These are phyloP conservation scores for Oriolus oriolus DNA, from an alignment of 2,113 vertebrate species.

Conservation along the genomic window DNA sequence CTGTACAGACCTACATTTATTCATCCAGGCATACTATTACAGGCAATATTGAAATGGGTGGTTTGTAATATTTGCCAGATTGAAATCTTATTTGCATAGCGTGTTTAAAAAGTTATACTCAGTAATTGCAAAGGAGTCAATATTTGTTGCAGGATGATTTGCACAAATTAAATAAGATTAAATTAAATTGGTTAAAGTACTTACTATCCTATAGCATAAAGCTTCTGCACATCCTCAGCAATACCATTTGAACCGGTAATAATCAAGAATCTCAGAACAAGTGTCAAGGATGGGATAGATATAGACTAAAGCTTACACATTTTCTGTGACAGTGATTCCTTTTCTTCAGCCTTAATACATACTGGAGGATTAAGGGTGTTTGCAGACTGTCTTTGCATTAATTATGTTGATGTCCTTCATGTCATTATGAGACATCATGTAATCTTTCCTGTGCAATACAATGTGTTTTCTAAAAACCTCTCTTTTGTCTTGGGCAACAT, in stretches of 20 bases:
- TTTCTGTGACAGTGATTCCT: neutral
- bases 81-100: neutral
- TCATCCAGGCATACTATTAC: neutral
- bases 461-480: neutral
- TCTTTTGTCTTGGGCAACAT: neutral
- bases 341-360: neutral
- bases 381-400: neutral
- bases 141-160: neutral
- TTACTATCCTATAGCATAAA: neutral
- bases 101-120: neutral
- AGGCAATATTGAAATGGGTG: neutral
- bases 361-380: neutral
- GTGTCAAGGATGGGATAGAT: neutral
- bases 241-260: neutral
- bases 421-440: neutral
- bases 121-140: neutral
- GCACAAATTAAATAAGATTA: neutral
- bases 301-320: neutral
- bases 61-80: neutral
- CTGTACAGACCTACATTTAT: neutral
- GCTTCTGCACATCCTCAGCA: neutral
- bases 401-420: neutral
- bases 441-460: neutral
- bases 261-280: neutral
- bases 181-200: neutral